Base-by-base conservation (phyloP, 2,888 invertebrate species). In the Andrena chrysosceles region DNA sequence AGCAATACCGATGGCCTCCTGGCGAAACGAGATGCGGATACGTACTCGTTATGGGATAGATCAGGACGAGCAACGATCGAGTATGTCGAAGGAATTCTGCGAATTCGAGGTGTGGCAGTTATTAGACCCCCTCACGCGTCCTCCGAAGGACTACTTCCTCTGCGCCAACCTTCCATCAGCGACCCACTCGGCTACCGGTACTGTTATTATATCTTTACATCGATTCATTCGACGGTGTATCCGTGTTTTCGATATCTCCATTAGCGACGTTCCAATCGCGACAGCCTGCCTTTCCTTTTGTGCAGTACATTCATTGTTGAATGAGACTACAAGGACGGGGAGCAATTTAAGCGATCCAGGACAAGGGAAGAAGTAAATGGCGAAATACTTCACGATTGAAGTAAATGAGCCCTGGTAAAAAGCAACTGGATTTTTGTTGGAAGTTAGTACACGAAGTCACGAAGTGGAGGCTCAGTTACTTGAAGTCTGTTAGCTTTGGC, bases 81-180 rank as follows among this genome's bases (percentile, higher is more conserved):
- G 85, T 78, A 84, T 66, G 49, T 73, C 60, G 84, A 59, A 81
- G 91, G 92, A 91, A 93, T 93, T 91, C 90, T 85, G 91, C 90
- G 91, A 91, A 92, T 93, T 93, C 91, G 91, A 93, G 93, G 93
- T 91, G 93, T 92, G 93, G 91, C 91, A 75, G 68, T 66, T 29
- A 42, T 67, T 54, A 35, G 56, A 67, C 67, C 75, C 70, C 66
- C 71, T 64, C 70, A 69, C 84, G 64, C 69, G 83, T 77, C 81
- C 68, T 77, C 83, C 68, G 63, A 75, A 81, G 85, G 81, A 84
- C 42, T 84, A 82, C 81, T 85, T 83, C 84, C 84, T 75, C 74
- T 54, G 8, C 42, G 23, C 75, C 73, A 69, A 68, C 67, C 67
- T 49, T 81, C 81, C 52, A 64, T 54, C 49, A 23, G 62, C 33